These are phyloP conservation scores for Antheraea mylitta DNA, from an alignment of 1,140 invertebrate genomes.

Conservation along the genomic window DNA sequence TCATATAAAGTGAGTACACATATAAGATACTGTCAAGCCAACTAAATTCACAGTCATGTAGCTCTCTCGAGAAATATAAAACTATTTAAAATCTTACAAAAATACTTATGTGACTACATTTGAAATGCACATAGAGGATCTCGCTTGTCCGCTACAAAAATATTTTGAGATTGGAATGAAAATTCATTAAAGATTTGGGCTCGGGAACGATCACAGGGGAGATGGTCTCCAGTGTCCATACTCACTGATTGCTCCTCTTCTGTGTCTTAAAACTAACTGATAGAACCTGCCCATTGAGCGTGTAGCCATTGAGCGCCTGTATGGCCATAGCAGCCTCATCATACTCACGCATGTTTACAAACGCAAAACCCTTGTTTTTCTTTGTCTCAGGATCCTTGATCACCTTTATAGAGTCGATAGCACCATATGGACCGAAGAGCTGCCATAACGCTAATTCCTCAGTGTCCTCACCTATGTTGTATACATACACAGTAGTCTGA, in stretches of 20 bases:
- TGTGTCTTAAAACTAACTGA: constrained; percentile 99
- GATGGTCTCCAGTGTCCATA: constrained; percentile 56
- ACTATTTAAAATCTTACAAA: constrained; percentile 77
- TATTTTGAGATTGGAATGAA: constrained; percentile 78
- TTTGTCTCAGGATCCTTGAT: constrained; percentile 98
- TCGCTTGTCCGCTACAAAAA: constrained; percentile 76
- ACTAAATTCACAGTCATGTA: constrained; percentile 75
- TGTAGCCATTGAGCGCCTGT: constrained; percentile 98
- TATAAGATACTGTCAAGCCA: constrained; percentile 76
- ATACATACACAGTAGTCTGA: constrained; percentile 85
- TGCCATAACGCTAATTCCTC: constrained; percentile 99
- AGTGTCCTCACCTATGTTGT: constrained; percentile 98
- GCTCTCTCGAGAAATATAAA: constrained; percentile 73
- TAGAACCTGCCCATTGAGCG: constrained; percentile 96
- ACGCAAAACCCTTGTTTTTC: constrained; percentile 99
- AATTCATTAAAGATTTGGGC: constrained; percentile 71
- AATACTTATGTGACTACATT: constrained; percentile 76
- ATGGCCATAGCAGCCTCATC: constrained; percentile 99
- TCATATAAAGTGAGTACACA: constrained; percentile 67
- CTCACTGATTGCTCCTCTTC: constrained; percentile 80
- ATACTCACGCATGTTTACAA: constrained; percentile 99
- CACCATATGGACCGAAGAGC: constrained; percentile 99
- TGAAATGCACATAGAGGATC: constrained; percentile 70
- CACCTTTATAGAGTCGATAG: constrained; percentile 98
- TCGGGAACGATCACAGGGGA: constrained; percentile 51